These are phyloP conservation scores for Apamea monoglypha DNA, from an alignment of 2,888 invertebrate genomes.

Conservation along the genomic window DNA sequence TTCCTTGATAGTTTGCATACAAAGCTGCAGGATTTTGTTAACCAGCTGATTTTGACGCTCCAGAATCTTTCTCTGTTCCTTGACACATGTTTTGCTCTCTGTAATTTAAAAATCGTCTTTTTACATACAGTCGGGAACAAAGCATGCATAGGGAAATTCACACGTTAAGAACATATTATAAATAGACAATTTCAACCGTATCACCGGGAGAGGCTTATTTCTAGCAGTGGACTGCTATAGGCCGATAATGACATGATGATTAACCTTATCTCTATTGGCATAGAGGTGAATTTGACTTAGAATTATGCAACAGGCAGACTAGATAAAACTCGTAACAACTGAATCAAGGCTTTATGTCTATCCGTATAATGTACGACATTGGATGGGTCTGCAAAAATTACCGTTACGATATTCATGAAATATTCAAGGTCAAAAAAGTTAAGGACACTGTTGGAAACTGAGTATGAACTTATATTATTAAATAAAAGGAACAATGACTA, in stretches of 20 bases:
- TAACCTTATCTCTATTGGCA: neutral
- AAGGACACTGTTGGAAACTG: neutral
- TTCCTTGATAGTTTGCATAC: constrained; percentile 79
- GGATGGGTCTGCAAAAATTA: neutral
- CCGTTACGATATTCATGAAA: constrained; percentile 31
- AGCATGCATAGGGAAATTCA: neutral
- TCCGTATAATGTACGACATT: neutral
- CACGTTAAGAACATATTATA: neutral
- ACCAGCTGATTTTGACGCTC: constrained; percentile 78
- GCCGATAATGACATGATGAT: too few species aligned
- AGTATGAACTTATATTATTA: too few species aligned
- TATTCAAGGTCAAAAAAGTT: neutral
- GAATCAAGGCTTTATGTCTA: neutral
- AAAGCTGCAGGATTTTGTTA: constrained; percentile 77
- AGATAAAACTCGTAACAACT: neutral
- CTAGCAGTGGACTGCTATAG: too few species aligned
- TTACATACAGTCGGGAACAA: neutral
- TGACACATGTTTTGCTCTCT: constrained; percentile 77
- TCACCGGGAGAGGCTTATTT: too few species aligned
- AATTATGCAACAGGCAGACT: neutral
- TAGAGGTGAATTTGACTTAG: neutral
- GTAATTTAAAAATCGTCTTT: constrained; percentile 47
- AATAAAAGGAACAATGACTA: neutral
- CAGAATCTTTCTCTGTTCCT: constrained; percentile 74
- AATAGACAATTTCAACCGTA: neutral